A percentile compares a stretch with the other conserved stretches of the same genome.
Conservation (phyloP, 2,113 vertebrate species). For the Terrapene triunguis region DNA sequence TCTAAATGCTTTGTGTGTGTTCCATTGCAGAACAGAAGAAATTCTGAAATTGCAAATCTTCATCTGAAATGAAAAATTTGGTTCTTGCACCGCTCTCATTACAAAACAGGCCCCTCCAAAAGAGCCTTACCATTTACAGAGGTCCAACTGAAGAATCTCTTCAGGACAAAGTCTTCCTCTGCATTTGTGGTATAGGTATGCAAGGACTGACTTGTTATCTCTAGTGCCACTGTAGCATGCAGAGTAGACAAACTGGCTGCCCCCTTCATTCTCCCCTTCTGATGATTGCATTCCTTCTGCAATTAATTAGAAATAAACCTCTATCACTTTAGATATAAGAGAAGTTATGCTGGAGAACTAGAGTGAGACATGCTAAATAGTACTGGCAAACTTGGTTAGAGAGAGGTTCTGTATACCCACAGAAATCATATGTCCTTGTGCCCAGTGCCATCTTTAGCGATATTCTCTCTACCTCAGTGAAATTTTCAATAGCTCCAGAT, state of each 20-base stretch:
- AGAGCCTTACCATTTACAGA: neutral
- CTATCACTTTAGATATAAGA: neutral
- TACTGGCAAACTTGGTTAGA: neutral
- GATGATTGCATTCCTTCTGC: neutral
- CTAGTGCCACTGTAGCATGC: neutral
- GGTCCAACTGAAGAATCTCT: neutral
- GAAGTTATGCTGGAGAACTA: neutral
- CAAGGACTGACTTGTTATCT: neutral
- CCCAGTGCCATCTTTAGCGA: neutral
- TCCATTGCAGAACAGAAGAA: neutral
- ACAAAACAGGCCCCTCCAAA: neutral
- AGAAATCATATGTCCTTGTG: neutral
- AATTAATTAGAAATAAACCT: neutral
- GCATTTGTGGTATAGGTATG: neutral
- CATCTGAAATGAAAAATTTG: neutral
- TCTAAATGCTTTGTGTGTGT: neutral
- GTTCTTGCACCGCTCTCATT: neutral
- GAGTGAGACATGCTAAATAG: neutral
- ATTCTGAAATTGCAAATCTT: neutral
- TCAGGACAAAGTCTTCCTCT: neutral
- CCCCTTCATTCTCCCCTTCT: neutral
- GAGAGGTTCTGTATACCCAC: neutral
- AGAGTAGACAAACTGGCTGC: neutral
- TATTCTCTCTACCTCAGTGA: neutral
- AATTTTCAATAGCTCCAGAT: neutral